Evolutionary conservation across 2,888 invertebrate genomes (phyloP).

Genomic region (Andrena bicolor): DNA sequence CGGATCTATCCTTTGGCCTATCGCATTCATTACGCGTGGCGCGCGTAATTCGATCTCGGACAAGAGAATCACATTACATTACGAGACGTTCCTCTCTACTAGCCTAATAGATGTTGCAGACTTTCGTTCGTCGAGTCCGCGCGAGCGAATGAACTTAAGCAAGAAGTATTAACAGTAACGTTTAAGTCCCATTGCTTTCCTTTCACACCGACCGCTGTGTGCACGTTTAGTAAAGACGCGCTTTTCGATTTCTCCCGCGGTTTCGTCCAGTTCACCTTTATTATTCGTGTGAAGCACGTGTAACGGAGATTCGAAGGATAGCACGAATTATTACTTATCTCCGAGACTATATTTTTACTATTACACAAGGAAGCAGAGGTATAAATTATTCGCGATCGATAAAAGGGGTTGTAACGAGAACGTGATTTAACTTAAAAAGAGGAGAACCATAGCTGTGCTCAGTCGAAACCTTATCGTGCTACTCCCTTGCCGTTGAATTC

Average conservation of each 20-base stretch:
- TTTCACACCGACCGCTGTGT: conserved; percentile 1
- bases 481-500: conserved; percentile 39
- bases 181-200: conserved; percentile 32
- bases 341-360: conserved; percentile 52
- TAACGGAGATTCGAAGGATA: conserved; percentile 24
- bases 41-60: conserved; percentile 42
- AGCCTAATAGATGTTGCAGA: conserved; percentile 66
- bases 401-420: conserved; percentile 19
- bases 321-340: conserved; percentile 24
- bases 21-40: conserved; percentile 51
- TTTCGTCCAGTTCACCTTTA: conserved; percentile 20
- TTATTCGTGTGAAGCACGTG: neutral
- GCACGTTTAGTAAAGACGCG: neutral
- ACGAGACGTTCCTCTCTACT: conserved; percentile 67
- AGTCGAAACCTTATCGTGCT: conserved; percentile 33
- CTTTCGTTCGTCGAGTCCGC: conserved; percentile 41
- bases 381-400: conserved; percentile 32
- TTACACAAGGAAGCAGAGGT: conserved; percentile 13
- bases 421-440: conserved; percentile 4
- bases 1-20: conserved; percentile 70
- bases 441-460: conserved; percentile 23
- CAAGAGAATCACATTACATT: conserved; percentile 52
- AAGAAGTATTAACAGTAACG: conserved; percentile 59
- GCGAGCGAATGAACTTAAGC: conserved; percentile 40
- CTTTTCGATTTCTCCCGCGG: neutral